These are phyloP conservation scores for Eubucco bourcierii DNA, from an alignment of 2,113 vertebrate genomes.

Conservation along the genomic window DNA sequence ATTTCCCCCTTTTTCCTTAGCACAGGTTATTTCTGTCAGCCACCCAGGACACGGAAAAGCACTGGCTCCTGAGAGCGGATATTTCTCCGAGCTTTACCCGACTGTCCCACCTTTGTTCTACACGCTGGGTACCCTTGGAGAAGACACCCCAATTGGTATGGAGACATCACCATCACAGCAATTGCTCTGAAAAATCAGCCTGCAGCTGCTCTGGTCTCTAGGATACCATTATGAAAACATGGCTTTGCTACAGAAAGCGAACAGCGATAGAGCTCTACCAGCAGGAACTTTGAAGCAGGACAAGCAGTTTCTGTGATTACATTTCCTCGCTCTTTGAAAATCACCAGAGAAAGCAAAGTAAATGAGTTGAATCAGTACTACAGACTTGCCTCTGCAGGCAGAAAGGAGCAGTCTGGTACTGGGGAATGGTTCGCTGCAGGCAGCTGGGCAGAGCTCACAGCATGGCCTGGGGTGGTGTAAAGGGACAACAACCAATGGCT, in stretches of 20 bases:
- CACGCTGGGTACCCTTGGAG: not conserved
- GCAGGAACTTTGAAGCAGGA: not conserved
- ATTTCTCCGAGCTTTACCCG: not conserved
- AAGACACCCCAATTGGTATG: not conserved
- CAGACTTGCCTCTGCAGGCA: not conserved
- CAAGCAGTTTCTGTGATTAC: not conserved
- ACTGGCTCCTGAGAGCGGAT: not conserved
- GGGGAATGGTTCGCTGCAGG: slow-evolving; percentile 18
- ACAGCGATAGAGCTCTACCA: not conserved
- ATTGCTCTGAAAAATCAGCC: not conserved
- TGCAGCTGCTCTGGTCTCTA: not conserved
- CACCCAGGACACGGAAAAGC: not conserved
- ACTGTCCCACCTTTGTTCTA: not conserved
- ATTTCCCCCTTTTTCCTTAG: not conserved
- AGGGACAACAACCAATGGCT: slow-evolving; percentile 14
- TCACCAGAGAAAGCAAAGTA: not conserved
- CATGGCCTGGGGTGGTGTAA: not conserved
- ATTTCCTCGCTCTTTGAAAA: slow-evolving; percentile 5
- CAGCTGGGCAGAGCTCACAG: slow-evolving; percentile 45
- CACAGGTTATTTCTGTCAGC: not conserved
- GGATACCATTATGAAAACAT: not conserved
- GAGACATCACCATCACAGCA: not conserved
- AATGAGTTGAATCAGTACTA: slow-evolving; percentile 22
- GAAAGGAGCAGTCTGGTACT: not conserved
- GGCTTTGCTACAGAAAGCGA: not conserved